Evolutionary conservation across 2,113 vertebrate species (phyloP), one percentile per base, ranked within the genome.

Genomic region (Tenebrosternarchus preto): DNA sequence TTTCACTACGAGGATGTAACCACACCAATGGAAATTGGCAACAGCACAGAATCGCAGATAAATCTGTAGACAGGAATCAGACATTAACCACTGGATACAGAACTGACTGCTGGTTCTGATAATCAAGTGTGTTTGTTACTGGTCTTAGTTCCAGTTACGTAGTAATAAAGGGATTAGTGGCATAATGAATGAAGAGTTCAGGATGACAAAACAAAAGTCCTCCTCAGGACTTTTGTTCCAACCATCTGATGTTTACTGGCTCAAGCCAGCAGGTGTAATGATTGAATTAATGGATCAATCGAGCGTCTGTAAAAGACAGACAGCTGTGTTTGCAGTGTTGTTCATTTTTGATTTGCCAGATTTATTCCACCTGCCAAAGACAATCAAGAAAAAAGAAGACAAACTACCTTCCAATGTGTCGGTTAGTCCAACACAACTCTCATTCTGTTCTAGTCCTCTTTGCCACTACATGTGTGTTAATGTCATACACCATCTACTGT

Each of bases 311-410:
- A n/a, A n/a, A n/a, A n/a, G n/a, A n/a, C n/a, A n/a, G 39, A 46
- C 11, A 46, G 39, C 11, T 11, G 5, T 46, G 43, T 50, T 9
- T 50, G 43, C 43, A 50, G 15, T 15, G 2, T 2, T 50, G 9
- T 50, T 15, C 43, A 50, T 50, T 50, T 50, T 50, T 50, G 43
- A 50, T 50, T 50, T 9, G 15, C 1, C 3, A 7, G 15, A 50
- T 50, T 78, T 63, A 77, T 77, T 78, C 64, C 76, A 78, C 64
- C 64, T 78, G 76, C 76, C 76, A 68, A 78, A 78, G 76, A 78
- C 76, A 77, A 77, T 77, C 61, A 39, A 25, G 24, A 64, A 27
- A 59, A 73, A 6, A 36, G 33, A 36, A 36, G 33, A 36, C 33
- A 36, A 36, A 8, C 1, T 4, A 46, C 5, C 9, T 5, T 46